phyloP scores from a whole-genome alignment of 1,140 invertebrate species.

The Drosophila dunni region DNA sequence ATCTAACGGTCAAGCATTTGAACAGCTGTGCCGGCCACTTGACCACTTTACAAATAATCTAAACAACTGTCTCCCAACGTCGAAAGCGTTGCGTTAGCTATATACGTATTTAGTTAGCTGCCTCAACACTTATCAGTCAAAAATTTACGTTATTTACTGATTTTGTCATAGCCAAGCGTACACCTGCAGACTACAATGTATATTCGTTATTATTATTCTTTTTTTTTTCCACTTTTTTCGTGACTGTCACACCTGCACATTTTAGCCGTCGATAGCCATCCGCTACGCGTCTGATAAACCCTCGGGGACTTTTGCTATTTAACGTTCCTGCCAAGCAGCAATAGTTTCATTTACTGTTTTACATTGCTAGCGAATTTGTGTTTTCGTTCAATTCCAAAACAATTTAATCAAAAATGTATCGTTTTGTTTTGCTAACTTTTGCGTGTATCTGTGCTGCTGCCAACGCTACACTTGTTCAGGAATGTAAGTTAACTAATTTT shows the following conservation, averaged over 20 bases:
- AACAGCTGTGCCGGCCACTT: slow-evolving; percentile 38
- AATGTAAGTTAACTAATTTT: slow-evolving; percentile 55
- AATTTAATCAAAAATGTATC: slow-evolving; percentile 37
- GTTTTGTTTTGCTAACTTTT: slow-evolving; percentile 48
- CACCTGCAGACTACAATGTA: slow-evolving; percentile 46
- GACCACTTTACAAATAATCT: slow-evolving; percentile 32
- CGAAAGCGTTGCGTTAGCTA: slow-evolving; percentile 12
- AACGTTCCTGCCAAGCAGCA: slow-evolving; percentile 37
- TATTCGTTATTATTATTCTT: slow-evolving; percentile 27
- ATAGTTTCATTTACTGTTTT: slow-evolving; percentile 61
- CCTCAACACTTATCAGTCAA: slow-evolving; percentile 36
- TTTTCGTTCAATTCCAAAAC: neutral
- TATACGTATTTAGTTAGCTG: slow-evolving; percentile 6
- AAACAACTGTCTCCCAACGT: slow-evolving; percentile 8
- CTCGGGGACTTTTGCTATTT: slow-evolving; percentile 59
- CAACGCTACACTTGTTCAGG: slow-evolving; percentile 41
- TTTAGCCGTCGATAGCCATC: slow-evolving; percentile 59
- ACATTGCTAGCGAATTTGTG: slow-evolving; percentile 26
- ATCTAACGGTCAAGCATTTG: neutral
- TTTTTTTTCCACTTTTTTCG: slow-evolving; percentile 20
- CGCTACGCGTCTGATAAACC: slow-evolving; percentile 57
- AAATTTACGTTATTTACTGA: slow-evolving; percentile 45
- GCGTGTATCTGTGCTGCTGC: slow-evolving; percentile 19
- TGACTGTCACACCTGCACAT: slow-evolving; percentile 70
- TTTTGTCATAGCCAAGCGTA: slow-evolving; percentile 21